Percentiles rank a stretch among this genome's conserved stretches.
phyloP scores from a whole-genome alignment of 30 jellyfish, hydroid and myxozoan species.

The Turritopsis dohrnii region DNA sequence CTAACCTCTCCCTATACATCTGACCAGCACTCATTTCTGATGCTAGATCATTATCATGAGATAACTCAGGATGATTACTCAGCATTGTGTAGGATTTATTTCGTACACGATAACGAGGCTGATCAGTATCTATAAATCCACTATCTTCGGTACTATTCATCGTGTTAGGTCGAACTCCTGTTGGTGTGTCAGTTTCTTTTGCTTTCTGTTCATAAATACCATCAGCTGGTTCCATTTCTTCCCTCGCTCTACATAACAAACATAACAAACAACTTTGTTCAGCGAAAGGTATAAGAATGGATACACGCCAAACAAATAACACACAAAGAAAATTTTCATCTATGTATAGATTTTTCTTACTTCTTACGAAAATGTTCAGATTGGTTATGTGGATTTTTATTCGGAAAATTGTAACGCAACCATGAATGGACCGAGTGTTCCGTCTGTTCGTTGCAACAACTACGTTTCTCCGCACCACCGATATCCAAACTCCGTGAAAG shows the following conservation, averaged over 20 bases:
- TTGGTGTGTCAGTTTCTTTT: constrained; percentile 22
- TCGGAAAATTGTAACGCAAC: background rate
- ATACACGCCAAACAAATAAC: no score
- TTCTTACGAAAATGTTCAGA: background rate
- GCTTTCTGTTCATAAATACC: background rate
- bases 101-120: background rate
- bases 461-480: background rate
- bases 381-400: background rate
- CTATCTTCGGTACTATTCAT: constrained; percentile 36
- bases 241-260: background rate
- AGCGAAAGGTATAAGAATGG: no score
- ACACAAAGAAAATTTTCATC: background rate
- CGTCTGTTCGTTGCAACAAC: background rate
- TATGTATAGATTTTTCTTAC: background rate
- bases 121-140: constrained; percentile 26
- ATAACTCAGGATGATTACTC: background rate
- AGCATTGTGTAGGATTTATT: background rate
- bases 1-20: background rate
- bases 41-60: background rate
- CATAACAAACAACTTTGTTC: background rate
- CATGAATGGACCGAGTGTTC: background rate
- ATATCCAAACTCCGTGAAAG: background rate
- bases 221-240: background rate
- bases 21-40: background rate
- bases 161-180: constrained; percentile 11